Base-by-base conservation (phyloP, 2,888 invertebrate species). In the Agrotis segetum region DNA sequence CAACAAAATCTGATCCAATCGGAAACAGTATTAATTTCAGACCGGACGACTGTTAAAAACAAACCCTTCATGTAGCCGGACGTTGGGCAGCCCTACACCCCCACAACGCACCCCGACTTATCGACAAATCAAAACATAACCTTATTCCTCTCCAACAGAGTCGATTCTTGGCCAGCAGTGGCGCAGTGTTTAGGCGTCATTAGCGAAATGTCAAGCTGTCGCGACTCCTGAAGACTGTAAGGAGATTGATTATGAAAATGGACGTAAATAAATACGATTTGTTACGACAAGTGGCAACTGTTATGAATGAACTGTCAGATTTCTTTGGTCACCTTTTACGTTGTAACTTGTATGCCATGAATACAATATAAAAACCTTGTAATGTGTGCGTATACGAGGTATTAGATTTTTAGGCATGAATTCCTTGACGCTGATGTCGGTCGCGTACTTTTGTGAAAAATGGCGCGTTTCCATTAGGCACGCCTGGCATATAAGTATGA, bases 161-260 rank as follows among this genome's bases (percentile, higher is more conserved):
- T 74, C 46, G 71, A 64, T 71, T 77, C 46, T 77, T 21, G 60
- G 11, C 29, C 55, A 67, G 63, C 61, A 66, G 52, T 7, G 40
- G 21, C 50, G 68, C 59, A 69, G 79, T 78, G 74, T 81, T 83
- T 78, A 77, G 73, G 68, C 79, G 87, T 88, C 88, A 86, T 88
- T 90, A 86, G 88, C 83, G 77, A 88, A 89, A 90, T 88, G 91
- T 89, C 92, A 90, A 88, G 83, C 82, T 86, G 89, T 88, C 88
- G 78, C 79, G 84, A 82, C 83, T 87, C 71, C 79, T 80, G 79
- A 77, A 81, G 82, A 80, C 84, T 87, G 85, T 87, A 77, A 80
- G 74, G 82, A 84, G 88, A 90, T 88, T 88, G 86, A 88, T 89
- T 88, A 85, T 85, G 74, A 82, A 76, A 81, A 81, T 74, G 72